Percentiles rank a stretch among this genome's conserved stretches.
These are phyloP conservation scores for Percopsis omiscomaycus DNA, from an alignment of 2,797 vertebrate species.

Conservation along the genomic window DNA sequence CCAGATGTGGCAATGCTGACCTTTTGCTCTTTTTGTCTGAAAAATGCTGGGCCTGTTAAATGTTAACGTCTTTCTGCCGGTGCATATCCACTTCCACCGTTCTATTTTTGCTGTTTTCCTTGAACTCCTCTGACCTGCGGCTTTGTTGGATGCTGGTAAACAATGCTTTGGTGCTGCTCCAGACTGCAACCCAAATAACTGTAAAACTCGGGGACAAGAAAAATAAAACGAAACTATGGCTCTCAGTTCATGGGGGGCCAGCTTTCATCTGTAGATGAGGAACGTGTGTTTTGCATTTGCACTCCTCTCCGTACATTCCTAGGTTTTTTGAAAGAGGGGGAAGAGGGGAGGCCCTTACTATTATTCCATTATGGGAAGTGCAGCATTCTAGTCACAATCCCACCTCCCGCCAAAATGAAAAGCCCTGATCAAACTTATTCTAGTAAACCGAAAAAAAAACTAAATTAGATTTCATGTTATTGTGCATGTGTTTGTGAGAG, in stretches of 20 bases:
- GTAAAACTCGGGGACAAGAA: constrained; percentile 42
- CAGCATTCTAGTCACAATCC: constrained; percentile 40
- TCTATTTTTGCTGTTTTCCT: constrained; percentile 42
- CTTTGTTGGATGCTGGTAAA: constrained; percentile 68
- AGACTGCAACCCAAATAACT: constrained; percentile 58
- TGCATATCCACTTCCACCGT: constrained; percentile 58
- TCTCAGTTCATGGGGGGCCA: constrained; percentile 56
- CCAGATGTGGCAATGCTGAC: background rate
- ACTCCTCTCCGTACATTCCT: constrained; percentile 62
- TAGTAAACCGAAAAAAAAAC: constrained; percentile 13
- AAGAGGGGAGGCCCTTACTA: constrained; percentile 41
- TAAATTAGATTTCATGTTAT: no score
- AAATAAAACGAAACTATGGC: constrained; percentile 60
- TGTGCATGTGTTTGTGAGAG: background rate
- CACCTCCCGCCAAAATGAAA: constrained; percentile 38
- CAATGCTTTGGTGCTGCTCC: constrained; percentile 66
- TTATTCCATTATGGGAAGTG: constrained; percentile 38
- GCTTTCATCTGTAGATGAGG: constrained; percentile 65
- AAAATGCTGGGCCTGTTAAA: constrained; percentile 31
- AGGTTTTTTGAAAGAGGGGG: constrained; percentile 32
- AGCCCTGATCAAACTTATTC: constrained; percentile 12
- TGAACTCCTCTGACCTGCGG: constrained; percentile 58
- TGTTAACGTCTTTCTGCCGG: constrained; percentile 29
- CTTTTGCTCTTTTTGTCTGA: constrained; percentile 13
- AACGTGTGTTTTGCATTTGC: constrained; percentile 74